A percentile compares a stretch with the other conserved stretches of the same genome.
These are phyloP conservation scores for Talpa occidentalis DNA, from an alignment of 2,113 vertebrate species.

Conservation along the genomic window DNA sequence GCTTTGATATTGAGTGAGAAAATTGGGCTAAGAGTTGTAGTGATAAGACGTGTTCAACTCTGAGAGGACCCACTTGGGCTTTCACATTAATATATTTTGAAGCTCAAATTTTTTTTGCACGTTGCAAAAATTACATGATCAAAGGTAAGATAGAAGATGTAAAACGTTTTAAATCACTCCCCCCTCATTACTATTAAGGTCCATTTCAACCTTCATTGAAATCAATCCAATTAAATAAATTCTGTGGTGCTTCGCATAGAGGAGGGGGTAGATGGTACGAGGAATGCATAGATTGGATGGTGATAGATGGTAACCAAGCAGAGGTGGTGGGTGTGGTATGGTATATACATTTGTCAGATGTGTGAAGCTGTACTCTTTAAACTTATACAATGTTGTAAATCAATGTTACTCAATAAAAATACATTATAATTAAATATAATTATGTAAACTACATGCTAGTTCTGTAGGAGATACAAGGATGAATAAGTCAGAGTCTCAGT, in stretches of 20 bases:
- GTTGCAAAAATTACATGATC: not conserved
- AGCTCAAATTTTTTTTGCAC: not conserved
- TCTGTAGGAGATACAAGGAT: not conserved
- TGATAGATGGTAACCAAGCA: not conserved
- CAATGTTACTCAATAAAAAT: not conserved
- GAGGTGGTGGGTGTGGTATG: not conserved
- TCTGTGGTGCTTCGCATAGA: not conserved
- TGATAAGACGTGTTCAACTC: not conserved
- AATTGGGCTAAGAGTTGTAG: conserved; percentile 10
- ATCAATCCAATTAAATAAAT: not conserved
- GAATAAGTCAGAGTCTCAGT: conserved; percentile 37
- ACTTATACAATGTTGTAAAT: not conserved
- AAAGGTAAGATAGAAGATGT: not conserved
- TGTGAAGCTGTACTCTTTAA: not conserved
- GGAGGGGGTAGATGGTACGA: not conserved
- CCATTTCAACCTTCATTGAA: conserved; percentile 21
- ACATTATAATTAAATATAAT: conserved; percentile 54
- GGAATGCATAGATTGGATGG: not conserved
- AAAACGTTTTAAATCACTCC: not conserved
- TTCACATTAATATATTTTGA: not conserved
- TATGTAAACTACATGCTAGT: conserved; percentile 10
- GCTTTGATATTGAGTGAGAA: not conserved
- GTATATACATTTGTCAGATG: not conserved
- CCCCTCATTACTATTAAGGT: not conserved
- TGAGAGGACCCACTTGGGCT: not conserved